Evolutionary conservation across 1,140 invertebrate genomes (phyloP).

Genomic region (Trichogramma pretiosum): DNA sequence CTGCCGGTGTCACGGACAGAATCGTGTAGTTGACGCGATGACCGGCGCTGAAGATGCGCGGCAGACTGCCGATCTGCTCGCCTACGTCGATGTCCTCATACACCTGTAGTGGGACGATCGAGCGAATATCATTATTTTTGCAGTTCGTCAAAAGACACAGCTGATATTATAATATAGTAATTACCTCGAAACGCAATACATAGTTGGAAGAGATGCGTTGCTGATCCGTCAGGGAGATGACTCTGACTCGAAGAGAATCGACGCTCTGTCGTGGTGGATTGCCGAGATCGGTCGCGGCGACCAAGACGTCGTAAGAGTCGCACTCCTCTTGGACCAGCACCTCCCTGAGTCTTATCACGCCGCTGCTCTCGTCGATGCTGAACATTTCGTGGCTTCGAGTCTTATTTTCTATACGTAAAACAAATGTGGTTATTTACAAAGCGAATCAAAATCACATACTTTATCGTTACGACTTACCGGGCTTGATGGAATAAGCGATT

Average conservation of each 20-base stretch:
- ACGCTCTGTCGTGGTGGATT: conserved; percentile 70
- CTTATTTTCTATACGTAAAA: conserved; percentile 51
- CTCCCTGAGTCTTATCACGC: conserved; percentile 77
- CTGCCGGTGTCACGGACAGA: conserved; percentile 57
- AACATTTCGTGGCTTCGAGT: conserved; percentile 78
- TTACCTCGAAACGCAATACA: conserved; percentile 75
- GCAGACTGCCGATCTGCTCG: conserved; percentile 68
- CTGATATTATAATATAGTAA: too few species aligned
- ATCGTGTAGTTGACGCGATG: conserved; percentile 75
- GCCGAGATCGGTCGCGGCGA: conserved; percentile 80
- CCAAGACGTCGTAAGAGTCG: conserved; percentile 73
- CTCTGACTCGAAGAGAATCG: conserved; percentile 74
- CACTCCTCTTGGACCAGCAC: conserved; percentile 85
- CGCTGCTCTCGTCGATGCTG: conserved; percentile 74
- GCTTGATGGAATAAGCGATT: conserved; percentile 77
- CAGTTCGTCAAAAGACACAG: conserved; percentile 46
- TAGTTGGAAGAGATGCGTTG: conserved; percentile 84
- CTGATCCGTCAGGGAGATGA: conserved; percentile 84
- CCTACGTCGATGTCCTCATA: conserved; percentile 70
- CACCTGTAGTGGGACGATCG: too few species aligned
- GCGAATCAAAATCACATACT: neutral
- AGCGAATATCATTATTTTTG: neutral
- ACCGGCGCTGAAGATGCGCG: conserved; percentile 64
- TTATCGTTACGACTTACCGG: conserved; percentile 46
- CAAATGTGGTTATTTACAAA: neutral